These are phyloP conservation scores for Caenorhabditis panamensis DNA, from an alignment of 2,888 invertebrate genomes.

Conservation along the genomic window DNA sequence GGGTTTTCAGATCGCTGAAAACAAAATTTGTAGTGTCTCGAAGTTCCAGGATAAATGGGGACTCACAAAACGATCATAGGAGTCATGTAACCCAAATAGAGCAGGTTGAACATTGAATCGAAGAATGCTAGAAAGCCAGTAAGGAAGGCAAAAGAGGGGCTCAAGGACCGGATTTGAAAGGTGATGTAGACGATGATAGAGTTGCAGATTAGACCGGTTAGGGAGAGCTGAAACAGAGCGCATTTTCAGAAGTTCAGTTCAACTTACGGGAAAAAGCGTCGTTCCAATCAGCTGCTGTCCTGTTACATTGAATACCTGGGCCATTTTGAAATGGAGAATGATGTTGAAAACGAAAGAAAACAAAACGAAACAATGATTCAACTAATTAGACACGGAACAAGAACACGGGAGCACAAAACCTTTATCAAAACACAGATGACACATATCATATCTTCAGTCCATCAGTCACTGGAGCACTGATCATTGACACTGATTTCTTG, in stretches of 20 bases:
- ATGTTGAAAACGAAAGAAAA: too few species aligned
- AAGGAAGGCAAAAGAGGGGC: constrained; percentile 1
- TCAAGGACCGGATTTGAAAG: neutral
- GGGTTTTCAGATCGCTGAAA: constrained; percentile 1
- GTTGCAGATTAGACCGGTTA: too few species aligned
- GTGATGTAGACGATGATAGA: neutral
- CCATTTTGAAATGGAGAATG: too few species aligned
- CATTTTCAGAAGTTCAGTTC: too few species aligned
- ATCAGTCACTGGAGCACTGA: too few species aligned
- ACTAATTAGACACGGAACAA: too few species aligned
- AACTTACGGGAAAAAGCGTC: neutral
- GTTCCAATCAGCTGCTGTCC: neutral
- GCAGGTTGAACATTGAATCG: constrained; percentile 1
- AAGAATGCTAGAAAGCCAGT: constrained; percentile 5
- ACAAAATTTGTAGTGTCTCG: neutral
- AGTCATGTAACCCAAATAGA: constrained; percentile 11
- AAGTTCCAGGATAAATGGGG: neutral
- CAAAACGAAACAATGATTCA: too few species aligned
- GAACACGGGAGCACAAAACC: too few species aligned
- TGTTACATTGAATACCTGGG: neutral
- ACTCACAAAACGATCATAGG: constrained; percentile 27
- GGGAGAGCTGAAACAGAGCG: too few species aligned
- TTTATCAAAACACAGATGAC: too few species aligned
- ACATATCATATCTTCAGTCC: too few species aligned
- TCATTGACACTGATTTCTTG: too few species aligned